Conservation (phyloP, 2,113 vertebrate species). For the Hyaena hyaena region DNA sequence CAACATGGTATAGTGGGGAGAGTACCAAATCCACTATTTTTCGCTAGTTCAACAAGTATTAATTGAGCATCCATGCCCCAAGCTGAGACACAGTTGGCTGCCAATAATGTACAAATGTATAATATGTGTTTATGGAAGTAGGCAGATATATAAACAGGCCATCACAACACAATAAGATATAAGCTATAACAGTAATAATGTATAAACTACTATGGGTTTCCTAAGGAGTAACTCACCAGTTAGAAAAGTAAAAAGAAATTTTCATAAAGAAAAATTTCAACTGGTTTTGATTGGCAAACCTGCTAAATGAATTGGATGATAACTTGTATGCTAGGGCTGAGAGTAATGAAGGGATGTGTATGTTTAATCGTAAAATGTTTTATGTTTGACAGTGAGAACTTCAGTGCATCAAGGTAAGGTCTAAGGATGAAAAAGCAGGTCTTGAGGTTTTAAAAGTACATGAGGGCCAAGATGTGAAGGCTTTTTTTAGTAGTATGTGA, state of each 20-base stretch:
- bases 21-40: not conserved
- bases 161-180: conserved; percentile 10
- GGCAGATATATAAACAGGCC: not conserved
- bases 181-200: not conserved
- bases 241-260: not conserved
- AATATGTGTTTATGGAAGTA: not conserved
- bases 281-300: not conserved
- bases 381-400: conserved; percentile 26
- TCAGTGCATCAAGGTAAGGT: not conserved
- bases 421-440: conserved; percentile 29
- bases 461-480: not conserved
- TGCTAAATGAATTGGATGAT: not conserved
- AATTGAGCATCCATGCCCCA: not conserved
- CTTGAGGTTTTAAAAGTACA: conserved; percentile 3
- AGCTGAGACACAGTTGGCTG: not conserved
- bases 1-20: not conserved
- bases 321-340: not conserved
- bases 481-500: not conserved
- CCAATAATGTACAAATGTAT: not conserved
- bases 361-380: not conserved
- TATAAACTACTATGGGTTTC: conserved; percentile 7
- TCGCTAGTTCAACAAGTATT: not conserved
- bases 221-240: conserved; percentile 2
- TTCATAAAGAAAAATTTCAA: not conserved
- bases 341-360: not conserved